A percentile compares a stretch with the other conserved stretches of the same genome.
Conservation (phyloP, 1,140 invertebrate genomes). For the Calephelis virginiensis region DNA sequence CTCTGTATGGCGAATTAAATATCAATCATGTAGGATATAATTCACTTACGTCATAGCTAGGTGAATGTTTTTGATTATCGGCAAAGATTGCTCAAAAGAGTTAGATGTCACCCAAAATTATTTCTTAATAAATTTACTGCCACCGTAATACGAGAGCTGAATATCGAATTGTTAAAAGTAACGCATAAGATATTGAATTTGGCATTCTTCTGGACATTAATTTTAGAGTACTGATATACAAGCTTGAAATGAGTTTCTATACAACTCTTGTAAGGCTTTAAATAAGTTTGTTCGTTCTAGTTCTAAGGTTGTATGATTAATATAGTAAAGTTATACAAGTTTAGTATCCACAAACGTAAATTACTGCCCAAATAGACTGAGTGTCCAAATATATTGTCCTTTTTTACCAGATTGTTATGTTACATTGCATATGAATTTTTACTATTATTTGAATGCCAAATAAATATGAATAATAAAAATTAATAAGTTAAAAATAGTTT, state of each 20-base stretch:
- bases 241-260: slow-evolving; percentile 1
- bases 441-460: slow-evolving; percentile 75
- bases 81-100: slow-evolving; percentile 1
- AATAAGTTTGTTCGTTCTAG: slow-evolving; percentile 4
- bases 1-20: not conserved
- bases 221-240: not conserved
- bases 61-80: not conserved
- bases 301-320: slow-evolving; percentile 5
- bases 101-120: not conserved
- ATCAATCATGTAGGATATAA: not conserved
- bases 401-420: slow-evolving; percentile 68
- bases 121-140: not conserved
- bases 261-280: not conserved
- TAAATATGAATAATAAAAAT: slow-evolving; percentile 56
- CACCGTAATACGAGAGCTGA: slow-evolving; percentile 8
- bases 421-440: slow-evolving; percentile 66
- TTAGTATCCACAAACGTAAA: slow-evolving; percentile 35
- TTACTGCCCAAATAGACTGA: slow-evolving; percentile 74
- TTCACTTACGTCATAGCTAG: not conserved
- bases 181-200: slow-evolving; percentile 10
- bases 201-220: slow-evolving; percentile 12
- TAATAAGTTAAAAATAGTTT: slow-evolving; percentile 42
- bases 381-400: slow-evolving; percentile 70
- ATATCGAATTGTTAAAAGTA: slow-evolving; percentile 13
- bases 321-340: slow-evolving; percentile 21